Evolutionary conservation across 1,140 invertebrate genomes (phyloP), one percentile per base, ranked within the genome.

Genomic region (Drosophila willistoni): DNA sequence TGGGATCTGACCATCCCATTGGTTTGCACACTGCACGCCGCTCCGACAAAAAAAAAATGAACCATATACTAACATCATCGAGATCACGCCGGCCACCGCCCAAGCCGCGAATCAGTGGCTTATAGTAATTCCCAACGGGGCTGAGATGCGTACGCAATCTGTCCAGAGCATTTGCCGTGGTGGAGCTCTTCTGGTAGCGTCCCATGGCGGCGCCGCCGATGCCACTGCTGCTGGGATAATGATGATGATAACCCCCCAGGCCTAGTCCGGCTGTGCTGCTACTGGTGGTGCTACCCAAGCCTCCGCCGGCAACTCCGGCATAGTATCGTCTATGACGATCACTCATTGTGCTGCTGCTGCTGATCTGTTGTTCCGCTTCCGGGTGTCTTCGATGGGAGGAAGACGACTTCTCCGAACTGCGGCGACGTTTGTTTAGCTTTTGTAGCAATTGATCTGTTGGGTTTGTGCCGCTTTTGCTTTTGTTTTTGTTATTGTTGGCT

Each of bases 281-380:
- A 19, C 71, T 68, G 7, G 34, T 65, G 63, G 41, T 67, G 41
- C 68, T 70, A 9, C 68, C 71, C 10, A 71, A 64, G 36, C 73
- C 71, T 42, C 76, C 79, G 9, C 87, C 64, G 29, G 77, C 83
- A n/a, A 83, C 83, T 51, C 80, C 79, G 9, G 79, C 84, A 77
- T 91, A 91, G 61, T 90, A 90, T 68, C 90, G 86, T 70, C 90
- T 77, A 57, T 91, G 77, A n/a, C 90, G 90, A 79, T 91, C 90
- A 57, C 75, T 85, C 90, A 91, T 91, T 29, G 85, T 71, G 60
- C 69, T 73, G 29, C 29, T 25, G 25, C 25, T 29, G 29, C 17
- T 42, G 69, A 9, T 83, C 77, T 77, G 79, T 2, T 69, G 33
- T 13, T 77, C 82, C 51, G 66, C 72, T 71, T 87, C 82, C 54